Percentiles rank a stretch among this genome's conserved stretches.
These are phyloP conservation scores for Metaphire vulgaris DNA, from an alignment of 1,140 invertebrate genomes.

Conservation along the genomic window DNA sequence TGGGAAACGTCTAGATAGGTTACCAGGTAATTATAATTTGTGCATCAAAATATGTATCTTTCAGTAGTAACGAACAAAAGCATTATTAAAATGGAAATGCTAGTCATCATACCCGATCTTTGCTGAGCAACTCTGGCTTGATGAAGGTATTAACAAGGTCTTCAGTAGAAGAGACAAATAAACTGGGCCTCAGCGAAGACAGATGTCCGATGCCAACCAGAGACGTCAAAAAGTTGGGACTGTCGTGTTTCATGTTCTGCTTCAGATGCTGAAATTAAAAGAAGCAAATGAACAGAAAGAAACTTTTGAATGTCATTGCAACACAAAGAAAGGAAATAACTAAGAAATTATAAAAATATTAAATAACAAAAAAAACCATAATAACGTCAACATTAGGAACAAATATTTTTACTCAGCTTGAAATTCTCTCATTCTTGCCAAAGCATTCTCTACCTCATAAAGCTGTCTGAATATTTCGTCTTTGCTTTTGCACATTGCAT, in stretches of 20 bases:
- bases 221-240: slow-evolving; percentile 79
- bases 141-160: slow-evolving; percentile 90
- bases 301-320: neutral
- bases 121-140: slow-evolving; percentile 87
- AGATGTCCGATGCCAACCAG: slow-evolving; percentile 91
- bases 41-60: no score
- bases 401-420: no score
- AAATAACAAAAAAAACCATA: no score
- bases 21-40: no score
- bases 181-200: slow-evolving; percentile 76
- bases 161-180: slow-evolving; percentile 78
- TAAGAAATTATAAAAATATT: no score
- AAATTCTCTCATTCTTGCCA: no score
- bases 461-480: slow-evolving; percentile 77
- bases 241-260: slow-evolving; percentile 64
- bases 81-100: neutral
- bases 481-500: slow-evolving; percentile 68
- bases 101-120: slow-evolving; percentile 58
- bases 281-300: slow-evolving; percentile 20
- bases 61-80: no score
- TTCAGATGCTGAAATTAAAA: slow-evolving; percentile 50
- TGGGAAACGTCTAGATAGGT: no score
- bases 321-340: neutral
- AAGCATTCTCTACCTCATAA: slow-evolving; percentile 60
- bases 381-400: no score